Percentiles rank a stretch among this genome's conserved stretches.
These are phyloP conservation scores for Drosophila gaucha DNA, from an alignment of 2,888 invertebrate species.

Conservation along the genomic window DNA sequence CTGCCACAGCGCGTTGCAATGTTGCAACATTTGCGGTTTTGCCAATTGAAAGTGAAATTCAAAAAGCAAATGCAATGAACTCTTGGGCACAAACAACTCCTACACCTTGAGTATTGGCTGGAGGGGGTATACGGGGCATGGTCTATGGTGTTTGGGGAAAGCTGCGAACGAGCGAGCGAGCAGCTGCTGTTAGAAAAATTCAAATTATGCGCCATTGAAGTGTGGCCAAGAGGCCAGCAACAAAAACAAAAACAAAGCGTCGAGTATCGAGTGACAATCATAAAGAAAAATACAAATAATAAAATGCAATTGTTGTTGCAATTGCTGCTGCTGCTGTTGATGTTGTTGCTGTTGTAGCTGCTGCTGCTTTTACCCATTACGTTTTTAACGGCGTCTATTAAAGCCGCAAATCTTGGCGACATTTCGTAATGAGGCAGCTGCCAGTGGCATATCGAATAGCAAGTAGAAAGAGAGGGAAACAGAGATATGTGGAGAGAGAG, in stretches of 20 bases:
- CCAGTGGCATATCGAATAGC: slow-evolving; percentile 40
- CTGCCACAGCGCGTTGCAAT: slow-evolving; percentile 5
- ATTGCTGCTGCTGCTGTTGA: slow-evolving; percentile 3
- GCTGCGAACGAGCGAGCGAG: slow-evolving; percentile 26
- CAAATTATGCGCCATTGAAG: slow-evolving; percentile 72
- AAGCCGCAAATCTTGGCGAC: slow-evolving; percentile 78
- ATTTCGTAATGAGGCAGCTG: slow-evolving; percentile 70
- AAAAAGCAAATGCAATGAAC: slow-evolving; percentile 70
- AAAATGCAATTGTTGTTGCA: slow-evolving; percentile 26
- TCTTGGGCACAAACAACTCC: slow-evolving; percentile 61
- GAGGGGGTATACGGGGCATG: neutral
- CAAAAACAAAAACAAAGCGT: slow-evolving; percentile 28
- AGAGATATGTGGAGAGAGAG: neutral
- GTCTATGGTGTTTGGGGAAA: slow-evolving; percentile 44
- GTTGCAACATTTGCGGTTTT: slow-evolving; percentile 40
- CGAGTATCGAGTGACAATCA: slow-evolving; percentile 73
- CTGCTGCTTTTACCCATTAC: slow-evolving; percentile 71
- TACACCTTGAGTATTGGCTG: slow-evolving; percentile 23
- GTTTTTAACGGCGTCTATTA: slow-evolving; percentile 60
- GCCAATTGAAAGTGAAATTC: slow-evolving; percentile 76
- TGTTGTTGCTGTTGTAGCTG: slow-evolving; percentile 21
- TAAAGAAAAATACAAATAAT: slow-evolving; percentile 37
- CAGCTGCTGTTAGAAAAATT: slow-evolving; percentile 75
- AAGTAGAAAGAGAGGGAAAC: slow-evolving; percentile 1
- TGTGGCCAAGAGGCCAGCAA: slow-evolving; percentile 55